Base-by-base conservation (phyloP, 2,113 vertebrate genomes). In the Macquaria australasica region DNA sequence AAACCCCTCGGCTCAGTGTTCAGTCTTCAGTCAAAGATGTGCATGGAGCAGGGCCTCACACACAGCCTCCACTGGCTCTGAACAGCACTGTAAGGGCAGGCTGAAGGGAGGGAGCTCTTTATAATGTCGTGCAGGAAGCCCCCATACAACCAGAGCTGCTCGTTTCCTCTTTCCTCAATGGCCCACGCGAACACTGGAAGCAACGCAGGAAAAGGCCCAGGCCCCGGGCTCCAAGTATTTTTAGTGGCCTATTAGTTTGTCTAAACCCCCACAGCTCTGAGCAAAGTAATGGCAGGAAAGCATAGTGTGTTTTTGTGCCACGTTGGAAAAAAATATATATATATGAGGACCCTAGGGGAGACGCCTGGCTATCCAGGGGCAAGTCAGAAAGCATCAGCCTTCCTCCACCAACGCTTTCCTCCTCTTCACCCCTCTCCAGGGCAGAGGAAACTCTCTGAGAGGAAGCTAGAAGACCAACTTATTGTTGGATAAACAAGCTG, bases 121-220 rank as follows among this genome's bases (percentile, higher is more conserved):
- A 96, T 96, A 96, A 95, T 28, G 89, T 94, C 15, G 85, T 45
- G 82, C 94, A 95, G 95, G 95, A 96, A 96, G 92, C 93, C 82
- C 86, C 86, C 90, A 75, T 90, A 90, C 84, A 85, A 91, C 71
- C 92, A 87, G 76, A 82, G 91, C 77, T 41, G 77, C 91, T 94
- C 59, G 87, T 93, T 95, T 96, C 95, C 95, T 95, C 89, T 93
- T 96, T 94, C 94, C 93, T 91, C 87, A 90, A 88, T 91, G 86
- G 94, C 93, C 95, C 96, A 96, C 95, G 93, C 89, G 89, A 34
- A 75, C 72, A 75, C 86, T 95, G 93, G 94, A 95, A 94, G 91
- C 89, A 62, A 21, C 76, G 89, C 93, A 94, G 95, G 94, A 95
- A 95, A 91, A 68, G 34, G 85, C 87, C 77, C 88, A 67, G 80